These are phyloP conservation scores for Ferdinandea cuprea DNA, from an alignment of 2,888 invertebrate species.

Conservation along the genomic window DNA sequence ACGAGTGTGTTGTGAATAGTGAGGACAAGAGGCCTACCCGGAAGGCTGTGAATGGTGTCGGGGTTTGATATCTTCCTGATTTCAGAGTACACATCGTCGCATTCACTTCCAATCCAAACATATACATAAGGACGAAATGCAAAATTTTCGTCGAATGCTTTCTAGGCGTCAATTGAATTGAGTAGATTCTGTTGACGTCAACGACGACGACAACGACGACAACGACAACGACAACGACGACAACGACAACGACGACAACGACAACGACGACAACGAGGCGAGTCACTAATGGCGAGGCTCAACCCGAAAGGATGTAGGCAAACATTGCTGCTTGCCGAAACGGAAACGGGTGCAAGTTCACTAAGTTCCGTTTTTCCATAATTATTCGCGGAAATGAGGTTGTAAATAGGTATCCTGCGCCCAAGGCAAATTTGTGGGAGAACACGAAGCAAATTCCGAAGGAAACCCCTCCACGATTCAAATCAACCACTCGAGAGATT, in stretches of 20 bases:
- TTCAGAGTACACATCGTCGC: slow-evolving; percentile 39
- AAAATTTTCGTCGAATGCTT: slow-evolving; percentile 51
- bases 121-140: slow-evolving; percentile 27
- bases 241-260: too few relatives aligned
- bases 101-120: slow-evolving; percentile 8
- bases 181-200: slow-evolving; percentile 39
- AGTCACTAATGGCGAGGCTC: slow-evolving; percentile 27
- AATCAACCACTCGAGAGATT: slow-evolving; percentile 27
- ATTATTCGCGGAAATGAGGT: slow-evolving; percentile 70
- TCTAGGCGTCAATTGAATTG: slow-evolving; percentile 64
- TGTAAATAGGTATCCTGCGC: slow-evolving; percentile 68
- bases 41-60: slow-evolving; percentile 16
- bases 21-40: slow-evolving; percentile 2
- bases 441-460: not conserved
- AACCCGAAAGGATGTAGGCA: slow-evolving; percentile 43
- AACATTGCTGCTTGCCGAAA: slow-evolving; percentile 62
- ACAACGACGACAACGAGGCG: slow-evolving; percentile 5
- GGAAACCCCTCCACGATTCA: too few relatives aligned
- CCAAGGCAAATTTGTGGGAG: slow-evolving; percentile 30
- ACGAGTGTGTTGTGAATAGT: too few relatives aligned
- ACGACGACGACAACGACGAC: slow-evolving; percentile 19
- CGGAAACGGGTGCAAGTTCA: slow-evolving; percentile 58
- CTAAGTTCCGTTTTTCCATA: slow-evolving; percentile 65
- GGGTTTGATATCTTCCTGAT: slow-evolving; percentile 45
- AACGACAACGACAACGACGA: slow-evolving; percentile 14